Conservation (phyloP, 2,888 invertebrate species). For the Byasa hedistus region DNA sequence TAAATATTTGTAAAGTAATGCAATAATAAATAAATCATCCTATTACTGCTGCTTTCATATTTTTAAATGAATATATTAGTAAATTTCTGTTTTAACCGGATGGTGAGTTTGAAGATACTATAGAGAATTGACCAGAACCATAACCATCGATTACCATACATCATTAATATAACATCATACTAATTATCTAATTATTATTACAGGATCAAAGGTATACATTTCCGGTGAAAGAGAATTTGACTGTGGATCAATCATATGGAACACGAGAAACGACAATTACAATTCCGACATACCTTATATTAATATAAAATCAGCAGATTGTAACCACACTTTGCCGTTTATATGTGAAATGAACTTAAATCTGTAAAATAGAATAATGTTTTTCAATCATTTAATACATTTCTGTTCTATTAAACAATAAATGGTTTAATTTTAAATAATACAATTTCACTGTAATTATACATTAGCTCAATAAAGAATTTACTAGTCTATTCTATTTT, state of each 20-base stretch:
- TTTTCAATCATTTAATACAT: background rate
- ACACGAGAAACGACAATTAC: background rate
- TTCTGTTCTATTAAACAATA: background rate
- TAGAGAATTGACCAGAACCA: too few relatives aligned
- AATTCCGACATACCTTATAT: background rate
- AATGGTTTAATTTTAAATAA: background rate
- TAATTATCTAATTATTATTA: background rate
- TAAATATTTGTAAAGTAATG: too few relatives aligned
- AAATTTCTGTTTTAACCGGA: too few relatives aligned
- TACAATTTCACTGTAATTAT: too few relatives aligned
- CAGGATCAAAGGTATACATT: conserved; percentile 3
- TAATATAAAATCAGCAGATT: conserved; percentile 13
- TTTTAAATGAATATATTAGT: too few relatives aligned
- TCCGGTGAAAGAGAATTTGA: background rate
- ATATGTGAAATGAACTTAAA: conserved; percentile 18
- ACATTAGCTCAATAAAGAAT: too few relatives aligned
- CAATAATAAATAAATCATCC: too few relatives aligned
- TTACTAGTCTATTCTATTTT: too few relatives aligned
- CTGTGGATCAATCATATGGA: background rate
- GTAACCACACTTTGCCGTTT: conserved; percentile 7
- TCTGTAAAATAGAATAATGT: background rate
- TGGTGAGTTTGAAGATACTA: too few relatives aligned
- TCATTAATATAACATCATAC: too few relatives aligned
- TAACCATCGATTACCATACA: too few relatives aligned
- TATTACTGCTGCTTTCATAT: too few relatives aligned